phyloP scores from a whole-genome alignment of 2,797 vertebrate species.

The Orientallactaga sibirica region DNA sequence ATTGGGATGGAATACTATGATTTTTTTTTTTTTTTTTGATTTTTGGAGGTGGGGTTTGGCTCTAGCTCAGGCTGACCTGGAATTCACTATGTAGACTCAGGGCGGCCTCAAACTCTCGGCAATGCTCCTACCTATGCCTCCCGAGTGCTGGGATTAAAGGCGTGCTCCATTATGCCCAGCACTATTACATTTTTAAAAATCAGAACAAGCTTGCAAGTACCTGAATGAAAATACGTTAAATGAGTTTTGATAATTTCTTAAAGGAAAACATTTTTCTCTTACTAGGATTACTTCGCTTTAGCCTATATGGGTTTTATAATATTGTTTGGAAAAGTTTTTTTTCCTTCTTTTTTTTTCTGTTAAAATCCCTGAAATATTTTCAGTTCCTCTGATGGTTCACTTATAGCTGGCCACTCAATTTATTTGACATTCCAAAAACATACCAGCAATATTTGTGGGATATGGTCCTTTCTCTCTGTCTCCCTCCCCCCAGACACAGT shows the following conservation, averaged over 20 bases:
- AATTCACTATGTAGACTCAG: no score
- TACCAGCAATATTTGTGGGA: constrained; percentile 75
- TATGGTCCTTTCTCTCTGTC: background rate
- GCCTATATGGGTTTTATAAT: background rate
- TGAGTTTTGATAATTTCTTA: constrained; percentile 1
- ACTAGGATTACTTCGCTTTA: constrained; percentile 20
- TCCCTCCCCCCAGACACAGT: background rate
- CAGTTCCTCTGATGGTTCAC: constrained; percentile 30
- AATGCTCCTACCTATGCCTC: no score
- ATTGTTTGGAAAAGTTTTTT: constrained; percentile 13
- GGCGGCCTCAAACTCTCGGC: no score
- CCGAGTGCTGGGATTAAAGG: no score
- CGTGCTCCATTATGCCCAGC: background rate
- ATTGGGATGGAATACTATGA: background rate
- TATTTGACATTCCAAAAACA: constrained; percentile 63
- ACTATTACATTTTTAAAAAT: background rate
- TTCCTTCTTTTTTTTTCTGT: background rate
- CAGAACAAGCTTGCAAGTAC: background rate
- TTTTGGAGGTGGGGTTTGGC: no score
- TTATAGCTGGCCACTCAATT: background rate
- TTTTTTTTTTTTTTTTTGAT: no score
- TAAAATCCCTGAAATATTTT: constrained; percentile 13
- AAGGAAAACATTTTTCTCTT: constrained; percentile 5
- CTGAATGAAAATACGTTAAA: background rate
- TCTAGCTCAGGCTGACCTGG: no score